Evolutionary conservation across 2,113 vertebrate species (phyloP).

Genomic region (Elanoides forficatus): DNA sequence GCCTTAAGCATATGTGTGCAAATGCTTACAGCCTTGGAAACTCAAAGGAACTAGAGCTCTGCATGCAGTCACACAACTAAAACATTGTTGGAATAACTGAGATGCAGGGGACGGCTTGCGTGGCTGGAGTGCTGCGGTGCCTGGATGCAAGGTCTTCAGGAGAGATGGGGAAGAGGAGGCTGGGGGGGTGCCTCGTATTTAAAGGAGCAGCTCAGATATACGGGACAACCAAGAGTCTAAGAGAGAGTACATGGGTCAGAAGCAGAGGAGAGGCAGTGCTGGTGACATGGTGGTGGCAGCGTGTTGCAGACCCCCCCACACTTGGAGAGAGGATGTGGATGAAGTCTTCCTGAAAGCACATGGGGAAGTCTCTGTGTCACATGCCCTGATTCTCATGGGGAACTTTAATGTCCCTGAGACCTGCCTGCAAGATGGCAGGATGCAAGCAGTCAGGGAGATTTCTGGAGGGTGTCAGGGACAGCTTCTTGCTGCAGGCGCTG

Average conservation of each 20-base stretch:
- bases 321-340: background rate
- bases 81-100: background rate
- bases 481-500: background rate
- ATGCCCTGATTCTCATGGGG: background rate
- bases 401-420: background rate
- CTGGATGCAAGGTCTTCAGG: background rate
- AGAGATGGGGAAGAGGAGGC: background rate
- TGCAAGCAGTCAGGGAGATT: background rate
- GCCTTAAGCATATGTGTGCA: background rate
- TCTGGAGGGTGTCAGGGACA: background rate
- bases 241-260: background rate
- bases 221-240: background rate
- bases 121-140: background rate
- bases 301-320: background rate
- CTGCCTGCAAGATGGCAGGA: background rate
- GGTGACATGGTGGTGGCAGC: background rate
- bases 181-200: background rate
- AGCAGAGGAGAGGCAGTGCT: background rate
- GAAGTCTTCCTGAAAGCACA: background rate
- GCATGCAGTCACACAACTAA: background rate
- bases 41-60: background rate
- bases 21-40: background rate
- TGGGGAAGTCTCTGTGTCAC: background rate
- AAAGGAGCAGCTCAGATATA: background rate
- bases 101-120: background rate